Conservation (phyloP, 2,113 vertebrate species). For the Myodes glareolus region DNA sequence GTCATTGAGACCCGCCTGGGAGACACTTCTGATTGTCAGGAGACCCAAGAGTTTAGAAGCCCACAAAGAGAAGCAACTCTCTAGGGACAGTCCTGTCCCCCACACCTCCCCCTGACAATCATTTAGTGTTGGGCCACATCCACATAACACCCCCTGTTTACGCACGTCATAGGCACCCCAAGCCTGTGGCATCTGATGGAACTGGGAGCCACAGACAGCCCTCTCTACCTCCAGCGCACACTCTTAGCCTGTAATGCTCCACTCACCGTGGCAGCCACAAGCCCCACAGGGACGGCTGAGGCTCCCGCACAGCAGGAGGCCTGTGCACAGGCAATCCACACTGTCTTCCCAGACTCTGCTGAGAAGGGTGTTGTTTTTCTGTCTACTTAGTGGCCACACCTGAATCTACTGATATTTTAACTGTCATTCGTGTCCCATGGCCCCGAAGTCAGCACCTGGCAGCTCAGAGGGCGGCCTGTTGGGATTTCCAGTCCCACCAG, state of each 20-base stretch:
- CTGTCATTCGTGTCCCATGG: neutral
- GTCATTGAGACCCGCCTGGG: neutral
- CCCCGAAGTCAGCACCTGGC: neutral
- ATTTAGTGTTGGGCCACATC: too few relatives aligned
- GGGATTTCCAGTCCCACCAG: neutral
- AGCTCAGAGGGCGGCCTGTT: neutral
- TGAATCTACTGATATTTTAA: neutral
- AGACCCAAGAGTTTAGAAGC: neutral
- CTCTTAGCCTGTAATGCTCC: rapidly evolving
- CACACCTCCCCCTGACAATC: neutral
- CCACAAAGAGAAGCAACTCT: neutral
- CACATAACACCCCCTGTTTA: neutral
- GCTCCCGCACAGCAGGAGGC: rapidly evolving
- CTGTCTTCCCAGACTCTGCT: neutral
- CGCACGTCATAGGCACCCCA: neutral
- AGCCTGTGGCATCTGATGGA: neutral
- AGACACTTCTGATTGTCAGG: neutral
- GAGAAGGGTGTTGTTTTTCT: neutral
- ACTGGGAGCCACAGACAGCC: too few relatives aligned
- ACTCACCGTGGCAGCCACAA: rapidly evolving
- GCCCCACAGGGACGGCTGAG: rapidly evolving
- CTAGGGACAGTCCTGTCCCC: neutral
- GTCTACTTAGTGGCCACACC: neutral
- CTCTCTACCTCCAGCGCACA: rapidly evolving
- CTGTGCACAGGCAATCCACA: rapidly evolving